These are phyloP conservation scores for Cynoglossus semilaevis DNA, from an alignment of 2,113 vertebrate genomes.

Conservation along the genomic window DNA sequence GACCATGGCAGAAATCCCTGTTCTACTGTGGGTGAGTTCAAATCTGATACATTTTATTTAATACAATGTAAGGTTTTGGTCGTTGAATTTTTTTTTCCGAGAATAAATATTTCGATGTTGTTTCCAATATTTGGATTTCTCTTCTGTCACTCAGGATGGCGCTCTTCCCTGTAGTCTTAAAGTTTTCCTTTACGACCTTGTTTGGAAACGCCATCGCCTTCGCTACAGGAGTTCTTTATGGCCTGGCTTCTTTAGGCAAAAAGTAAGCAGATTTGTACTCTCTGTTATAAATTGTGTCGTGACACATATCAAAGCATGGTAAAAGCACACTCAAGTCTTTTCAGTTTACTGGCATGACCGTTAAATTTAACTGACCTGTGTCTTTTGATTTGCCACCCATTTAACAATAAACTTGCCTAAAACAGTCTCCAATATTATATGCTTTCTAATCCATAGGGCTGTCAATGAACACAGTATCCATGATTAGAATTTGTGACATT, in stretches of 20 bases:
- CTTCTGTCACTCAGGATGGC: slow-evolving; percentile 84
- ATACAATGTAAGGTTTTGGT: slow-evolving; percentile 1
- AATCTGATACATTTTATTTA: background rate
- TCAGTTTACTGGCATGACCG: no score
- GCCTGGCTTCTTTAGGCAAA: slow-evolving; percentile 89
- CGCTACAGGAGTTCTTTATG: slow-evolving; percentile 91
- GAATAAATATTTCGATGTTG: slow-evolving; percentile 4
- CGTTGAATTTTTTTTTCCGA: background rate
- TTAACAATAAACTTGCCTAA: no score
- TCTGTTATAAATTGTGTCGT: no score
- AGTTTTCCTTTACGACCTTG: slow-evolving; percentile 87
- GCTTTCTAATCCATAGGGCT: no score
- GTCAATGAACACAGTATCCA: no score
- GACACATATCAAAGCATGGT: background rate
- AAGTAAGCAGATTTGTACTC: slow-evolving; percentile 76
- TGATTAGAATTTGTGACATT: no score
- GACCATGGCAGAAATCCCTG: slow-evolving; percentile 91
- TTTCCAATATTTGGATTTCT: slow-evolving; percentile 13
- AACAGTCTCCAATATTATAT: no score
- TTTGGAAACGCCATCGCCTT: slow-evolving; percentile 93
- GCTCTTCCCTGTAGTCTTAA: slow-evolving; percentile 83
- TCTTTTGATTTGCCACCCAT: no score
- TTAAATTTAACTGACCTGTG: no score
- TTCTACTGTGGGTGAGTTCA: slow-evolving; percentile 93
- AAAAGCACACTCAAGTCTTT: no score